A percentile compares a stretch with the other conserved stretches of the same genome.
These are phyloP conservation scores for Pardalotus punctatus DNA, from an alignment of 2,113 vertebrate genomes.

Conservation along the genomic window DNA sequence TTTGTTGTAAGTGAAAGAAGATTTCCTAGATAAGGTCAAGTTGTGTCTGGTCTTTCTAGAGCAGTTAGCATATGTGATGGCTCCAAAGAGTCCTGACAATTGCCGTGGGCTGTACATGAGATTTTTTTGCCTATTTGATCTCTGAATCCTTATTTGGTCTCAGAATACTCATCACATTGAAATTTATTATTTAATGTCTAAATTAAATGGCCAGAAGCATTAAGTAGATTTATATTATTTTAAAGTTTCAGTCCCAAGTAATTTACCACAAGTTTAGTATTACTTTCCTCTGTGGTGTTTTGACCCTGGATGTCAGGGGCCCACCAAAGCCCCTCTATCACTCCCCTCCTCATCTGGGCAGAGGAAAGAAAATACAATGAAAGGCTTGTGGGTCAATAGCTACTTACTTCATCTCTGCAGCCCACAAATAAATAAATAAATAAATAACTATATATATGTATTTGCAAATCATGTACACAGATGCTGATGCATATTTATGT, in stretches of 20 bases:
- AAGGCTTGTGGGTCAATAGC: background rate
- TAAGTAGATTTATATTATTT: background rate
- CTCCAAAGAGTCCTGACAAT: background rate
- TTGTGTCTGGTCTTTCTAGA: background rate
- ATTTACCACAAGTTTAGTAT: background rate
- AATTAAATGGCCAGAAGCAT: background rate
- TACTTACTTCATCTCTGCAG: background rate
- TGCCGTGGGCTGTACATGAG: background rate
- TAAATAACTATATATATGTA: background rate
- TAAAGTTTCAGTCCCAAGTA: background rate
- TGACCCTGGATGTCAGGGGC: background rate
- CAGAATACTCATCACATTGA: background rate
- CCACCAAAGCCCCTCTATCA: background rate
- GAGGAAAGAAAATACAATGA: background rate
- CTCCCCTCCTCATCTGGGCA: background rate
- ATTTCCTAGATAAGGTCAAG: background rate
- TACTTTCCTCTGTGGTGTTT: background rate
- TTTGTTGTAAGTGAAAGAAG: background rate
- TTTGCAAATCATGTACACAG: background rate
- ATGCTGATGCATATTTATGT: background rate
- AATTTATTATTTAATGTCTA: background rate
- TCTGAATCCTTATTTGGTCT: background rate
- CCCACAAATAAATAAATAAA: no score
- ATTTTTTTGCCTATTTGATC: background rate
- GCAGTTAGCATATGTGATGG: background rate